These are phyloP conservation scores for Arrhopalites spinosus DNA, from an alignment of 2,888 invertebrate genomes.

Conservation along the genomic window DNA sequence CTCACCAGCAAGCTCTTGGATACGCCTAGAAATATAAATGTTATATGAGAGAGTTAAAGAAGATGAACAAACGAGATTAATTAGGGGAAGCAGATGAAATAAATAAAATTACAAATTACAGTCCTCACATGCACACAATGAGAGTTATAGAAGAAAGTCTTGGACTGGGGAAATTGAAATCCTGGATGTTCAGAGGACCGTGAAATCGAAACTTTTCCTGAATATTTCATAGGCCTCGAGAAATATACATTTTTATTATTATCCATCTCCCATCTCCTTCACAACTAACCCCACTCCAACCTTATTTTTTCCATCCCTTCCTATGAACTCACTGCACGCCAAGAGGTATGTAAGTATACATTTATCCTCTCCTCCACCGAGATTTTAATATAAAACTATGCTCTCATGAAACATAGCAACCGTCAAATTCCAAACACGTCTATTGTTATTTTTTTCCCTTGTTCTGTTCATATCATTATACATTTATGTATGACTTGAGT, in stretches of 20 bases:
- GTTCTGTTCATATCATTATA: background rate
- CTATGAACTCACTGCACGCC: background rate
- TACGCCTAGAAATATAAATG: too few species aligned
- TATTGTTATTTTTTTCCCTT: background rate
- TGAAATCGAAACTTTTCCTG: constrained; percentile 46
- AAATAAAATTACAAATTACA: constrained; percentile 16
- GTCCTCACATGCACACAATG: background rate
- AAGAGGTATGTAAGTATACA: background rate
- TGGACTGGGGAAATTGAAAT: constrained; percentile 41
- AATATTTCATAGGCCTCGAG: constrained; percentile 38
- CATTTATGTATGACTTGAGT: background rate
- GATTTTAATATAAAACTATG: background rate
- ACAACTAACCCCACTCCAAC: background rate
- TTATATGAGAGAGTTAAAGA: background rate
- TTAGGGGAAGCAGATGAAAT: constrained; percentile 18
- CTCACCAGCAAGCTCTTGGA: too few species aligned
- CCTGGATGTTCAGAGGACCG: constrained; percentile 29
- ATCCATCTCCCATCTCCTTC: too few species aligned
- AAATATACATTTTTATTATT: constrained; percentile 2
- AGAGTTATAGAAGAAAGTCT: too few species aligned
- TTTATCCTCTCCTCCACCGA: background rate
- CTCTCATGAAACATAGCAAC: background rate
- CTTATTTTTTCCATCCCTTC: background rate
- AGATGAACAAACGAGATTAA: constrained; percentile 17
- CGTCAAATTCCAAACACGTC: background rate